Evolutionary conservation across 2,113 vertebrate species (phyloP).

Genomic region (Phalacrocorax carbo): DNA sequence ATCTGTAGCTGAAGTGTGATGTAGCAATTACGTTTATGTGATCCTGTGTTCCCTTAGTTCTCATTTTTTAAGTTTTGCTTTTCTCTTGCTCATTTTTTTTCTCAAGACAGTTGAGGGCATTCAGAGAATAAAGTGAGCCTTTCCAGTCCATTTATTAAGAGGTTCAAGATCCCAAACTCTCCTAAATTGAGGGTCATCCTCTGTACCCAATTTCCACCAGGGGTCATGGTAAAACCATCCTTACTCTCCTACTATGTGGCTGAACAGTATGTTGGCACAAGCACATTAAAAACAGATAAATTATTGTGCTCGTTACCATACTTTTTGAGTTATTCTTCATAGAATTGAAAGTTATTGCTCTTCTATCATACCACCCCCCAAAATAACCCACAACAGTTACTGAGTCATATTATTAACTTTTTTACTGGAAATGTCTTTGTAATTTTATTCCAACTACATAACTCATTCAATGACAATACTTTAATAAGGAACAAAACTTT

Average conservation of each 20-base stretch:
- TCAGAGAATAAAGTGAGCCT: not conserved
- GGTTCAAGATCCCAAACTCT: not conserved
- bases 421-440: not conserved
- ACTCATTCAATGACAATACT: not conserved
- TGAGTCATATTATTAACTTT: not conserved
- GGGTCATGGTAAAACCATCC: not conserved
- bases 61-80: not conserved
- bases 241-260: not conserved
- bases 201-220: not conserved
- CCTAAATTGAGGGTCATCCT: not conserved
- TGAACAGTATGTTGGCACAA: not conserved
- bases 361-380: not conserved
- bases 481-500: not conserved
- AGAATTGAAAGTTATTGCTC: not conserved
- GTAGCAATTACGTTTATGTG: not conserved
- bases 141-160: not conserved
- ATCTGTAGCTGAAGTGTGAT: not conserved
- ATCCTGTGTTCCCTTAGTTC: not conserved
- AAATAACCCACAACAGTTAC: not conserved
- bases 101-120: not conserved
- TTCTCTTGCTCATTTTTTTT: not conserved
- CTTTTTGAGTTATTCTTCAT: not conserved
- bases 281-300: not conserved
- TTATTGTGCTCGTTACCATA: not conserved
- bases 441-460: not conserved